These are phyloP conservation scores for Thelaira solivaga DNA, from an alignment of 2,888 invertebrate species.

Conservation along the genomic window DNA sequence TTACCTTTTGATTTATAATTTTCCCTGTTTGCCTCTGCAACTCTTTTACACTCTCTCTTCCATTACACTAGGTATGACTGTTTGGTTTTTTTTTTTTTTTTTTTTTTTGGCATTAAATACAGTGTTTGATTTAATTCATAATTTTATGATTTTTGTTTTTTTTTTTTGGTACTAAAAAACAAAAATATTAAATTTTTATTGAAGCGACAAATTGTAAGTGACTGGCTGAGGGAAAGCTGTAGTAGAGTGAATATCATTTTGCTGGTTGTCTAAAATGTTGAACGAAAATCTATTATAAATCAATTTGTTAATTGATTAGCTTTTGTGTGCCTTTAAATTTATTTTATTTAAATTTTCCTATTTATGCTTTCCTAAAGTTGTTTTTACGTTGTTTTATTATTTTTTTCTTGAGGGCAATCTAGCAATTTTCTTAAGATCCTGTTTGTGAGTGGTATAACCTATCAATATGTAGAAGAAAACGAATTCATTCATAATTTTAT, in stretches of 20 bases:
- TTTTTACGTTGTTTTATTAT: too few relatives aligned
- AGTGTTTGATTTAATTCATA: neutral
- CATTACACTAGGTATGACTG: neutral
- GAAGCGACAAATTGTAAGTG: neutral
- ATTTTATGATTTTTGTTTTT: neutral
- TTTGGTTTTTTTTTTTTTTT: neutral
- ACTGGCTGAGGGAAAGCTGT: neutral
- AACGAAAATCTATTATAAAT: too few relatives aligned
- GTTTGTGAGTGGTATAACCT: neutral
- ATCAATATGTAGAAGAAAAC: slow-evolving; percentile 9
- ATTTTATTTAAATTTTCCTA: too few relatives aligned
- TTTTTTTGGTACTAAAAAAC: neutral
- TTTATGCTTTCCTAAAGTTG: too few relatives aligned
- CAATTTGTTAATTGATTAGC: too few relatives aligned
- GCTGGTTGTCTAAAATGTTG: too few relatives aligned
- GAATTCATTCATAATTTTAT: slow-evolving; percentile 43
- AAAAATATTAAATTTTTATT: slow-evolving; percentile 7
- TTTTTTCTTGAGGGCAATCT: neutral
- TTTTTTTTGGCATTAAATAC: neutral
- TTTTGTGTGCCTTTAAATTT: too few relatives aligned
- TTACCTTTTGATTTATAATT: slow-evolving; percentile 61
- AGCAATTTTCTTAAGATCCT: neutral
- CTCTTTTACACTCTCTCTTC: neutral
- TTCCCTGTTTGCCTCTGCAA: slow-evolving; percentile 19
- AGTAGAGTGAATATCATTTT: neutral